Evolutionary conservation across 2,888 invertebrate species (phyloP).

Genomic region (Agrochola litura): DNA sequence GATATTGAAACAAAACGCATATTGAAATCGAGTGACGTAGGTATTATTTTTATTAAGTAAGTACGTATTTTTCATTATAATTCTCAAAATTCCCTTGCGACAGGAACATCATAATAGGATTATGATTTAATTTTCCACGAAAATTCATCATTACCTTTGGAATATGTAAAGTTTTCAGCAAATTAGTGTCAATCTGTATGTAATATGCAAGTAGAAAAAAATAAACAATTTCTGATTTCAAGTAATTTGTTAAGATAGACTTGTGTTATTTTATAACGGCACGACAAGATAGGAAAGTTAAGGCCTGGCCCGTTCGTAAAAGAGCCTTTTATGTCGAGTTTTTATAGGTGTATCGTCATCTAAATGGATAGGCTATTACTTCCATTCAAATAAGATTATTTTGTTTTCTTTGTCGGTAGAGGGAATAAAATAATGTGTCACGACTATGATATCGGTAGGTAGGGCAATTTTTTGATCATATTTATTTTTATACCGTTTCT

Average conservation of each 20-base stretch:
- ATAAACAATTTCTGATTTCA: neutral
- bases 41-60: neutral
- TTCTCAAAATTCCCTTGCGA: neutral
- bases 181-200: neutral
- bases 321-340: constrained; percentile 36
- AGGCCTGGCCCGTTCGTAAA: constrained; percentile 35
- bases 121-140: neutral
- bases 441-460: constrained; percentile 3
- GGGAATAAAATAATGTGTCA: constrained; percentile 5
- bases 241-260: neutral
- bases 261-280: constrained; percentile 15
- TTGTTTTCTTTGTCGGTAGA: constrained; percentile 18
- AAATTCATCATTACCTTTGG: too few relatives aligned
- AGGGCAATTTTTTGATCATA: too few relatives aligned
- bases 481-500: neutral
- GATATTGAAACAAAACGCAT: neutral
- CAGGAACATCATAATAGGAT: neutral
- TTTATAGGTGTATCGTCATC: constrained; percentile 39
- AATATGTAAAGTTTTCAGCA: neutral
- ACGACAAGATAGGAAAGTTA: constrained; percentile 6
- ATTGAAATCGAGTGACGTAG: neutral
- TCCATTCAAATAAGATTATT: constrained; percentile 33
- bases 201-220: neutral
- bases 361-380: constrained; percentile 39
- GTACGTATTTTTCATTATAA: neutral